A percentile compares a stretch with the other conserved stretches of the same genome.
These are phyloP conservation scores for Indicator indicator DNA, from an alignment of 2,113 vertebrate genomes.

Conservation along the genomic window DNA sequence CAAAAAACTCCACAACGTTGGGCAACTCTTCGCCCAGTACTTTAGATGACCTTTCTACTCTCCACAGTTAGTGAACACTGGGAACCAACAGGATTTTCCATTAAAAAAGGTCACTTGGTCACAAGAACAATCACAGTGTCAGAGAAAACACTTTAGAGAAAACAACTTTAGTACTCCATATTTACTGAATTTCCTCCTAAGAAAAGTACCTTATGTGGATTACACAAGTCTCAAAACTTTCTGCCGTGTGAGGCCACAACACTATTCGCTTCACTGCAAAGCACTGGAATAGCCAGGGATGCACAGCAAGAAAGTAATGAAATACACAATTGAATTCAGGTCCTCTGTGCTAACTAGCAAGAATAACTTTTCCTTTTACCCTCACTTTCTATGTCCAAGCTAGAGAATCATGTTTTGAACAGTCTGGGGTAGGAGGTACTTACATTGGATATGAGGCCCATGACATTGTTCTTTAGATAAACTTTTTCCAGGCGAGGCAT, in stretches of 20 bases:
- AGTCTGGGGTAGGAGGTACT: slow-evolving; percentile 41
- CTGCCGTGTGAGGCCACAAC: background rate
- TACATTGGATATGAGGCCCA: slow-evolving; percentile 88
- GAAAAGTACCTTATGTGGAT: background rate
- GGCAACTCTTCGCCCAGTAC: background rate
- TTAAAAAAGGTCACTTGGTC: background rate
- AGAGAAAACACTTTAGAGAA: background rate
- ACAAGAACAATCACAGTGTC: accelerated
- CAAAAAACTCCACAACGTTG: background rate
- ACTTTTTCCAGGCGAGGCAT: slow-evolving; percentile 93
- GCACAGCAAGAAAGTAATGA: background rate
- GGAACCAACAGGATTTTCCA: background rate
- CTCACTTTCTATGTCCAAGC: background rate
- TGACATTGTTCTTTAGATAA: slow-evolving; percentile 92
- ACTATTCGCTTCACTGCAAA: background rate
- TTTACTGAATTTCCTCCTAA: background rate
- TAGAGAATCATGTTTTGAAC: background rate
- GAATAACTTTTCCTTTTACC: background rate
- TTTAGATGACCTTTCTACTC: background rate
- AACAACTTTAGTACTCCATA: background rate
- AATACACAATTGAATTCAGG: background rate
- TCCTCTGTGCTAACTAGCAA: background rate
- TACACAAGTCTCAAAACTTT: background rate
- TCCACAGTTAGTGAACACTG: background rate
- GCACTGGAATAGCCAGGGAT: background rate